Evolutionary conservation across 2,888 invertebrate species (phyloP), one percentile per base, ranked within the genome.

Genomic region (Cheiracanthium punctorium): DNA sequence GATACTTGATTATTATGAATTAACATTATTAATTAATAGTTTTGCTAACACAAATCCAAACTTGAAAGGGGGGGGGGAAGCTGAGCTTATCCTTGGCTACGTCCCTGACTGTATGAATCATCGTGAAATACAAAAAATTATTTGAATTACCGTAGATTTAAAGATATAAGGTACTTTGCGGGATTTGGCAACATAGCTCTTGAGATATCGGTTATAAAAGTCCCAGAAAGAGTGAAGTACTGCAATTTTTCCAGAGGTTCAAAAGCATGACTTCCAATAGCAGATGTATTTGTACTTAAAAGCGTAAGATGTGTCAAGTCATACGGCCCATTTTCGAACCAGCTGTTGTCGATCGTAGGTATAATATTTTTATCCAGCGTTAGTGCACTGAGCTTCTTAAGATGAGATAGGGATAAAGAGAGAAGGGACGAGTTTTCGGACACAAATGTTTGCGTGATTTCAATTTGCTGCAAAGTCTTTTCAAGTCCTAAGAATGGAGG

Each of bases 301-400:
- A 86, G 33, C 33, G 65, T 29, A 10, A 80, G 48, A n/a, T 86
- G 71, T 65, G 17, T 64, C 24, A 86, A 32, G 4, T 71, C 20
- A 30, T 86, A 86, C 10, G 85, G 85, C 17, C 85, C 85, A 48
- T 73, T 86, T 64, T 86, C 85, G 37, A 86, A 86, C 85, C 80
- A 80, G 30, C 80, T 80, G 71, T 86, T 86, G 0, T 75, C 71
- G 10, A 86, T 75, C 0, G 30, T 32, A 17, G 85, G 85, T 2
- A 86, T 64, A 0, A 75, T 32, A 30, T 86, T 86, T 4, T 79
- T 74, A 48, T 75, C 75, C 10, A 86, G 52, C 7, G 75, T 75
- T 1, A 86, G 12, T n/a, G 52, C 14, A 20, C 28, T 65, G 7
- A 86, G 43, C 65, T 80, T 86, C 7, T 80, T 80, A 28, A 86